These are phyloP conservation scores for Drosophila punjabiensis DNA, from an alignment of 1,140 invertebrate genomes.

Conservation along the genomic window DNA sequence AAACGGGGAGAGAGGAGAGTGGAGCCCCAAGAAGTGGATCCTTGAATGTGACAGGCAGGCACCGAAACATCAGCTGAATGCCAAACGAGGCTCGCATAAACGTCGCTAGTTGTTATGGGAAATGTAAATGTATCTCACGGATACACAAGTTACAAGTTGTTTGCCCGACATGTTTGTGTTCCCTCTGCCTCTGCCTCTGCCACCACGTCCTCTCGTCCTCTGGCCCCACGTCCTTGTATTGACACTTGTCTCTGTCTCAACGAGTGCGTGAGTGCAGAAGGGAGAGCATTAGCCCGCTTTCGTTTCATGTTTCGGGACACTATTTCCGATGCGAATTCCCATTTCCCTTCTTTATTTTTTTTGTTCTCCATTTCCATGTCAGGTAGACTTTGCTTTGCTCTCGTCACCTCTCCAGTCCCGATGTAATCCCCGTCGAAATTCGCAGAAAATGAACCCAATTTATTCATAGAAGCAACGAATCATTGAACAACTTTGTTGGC, in stretches of 20 bases:
- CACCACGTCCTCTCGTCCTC: background rate
- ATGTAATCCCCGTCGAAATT: slow-evolving; percentile 21
- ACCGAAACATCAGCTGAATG: slow-evolving; percentile 44
- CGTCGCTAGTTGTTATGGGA: slow-evolving; percentile 66
- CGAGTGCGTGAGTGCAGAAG: slow-evolving; percentile 27
- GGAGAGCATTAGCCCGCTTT: slow-evolving; percentile 22
- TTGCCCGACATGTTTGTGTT: slow-evolving; percentile 52
- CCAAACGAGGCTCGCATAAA: slow-evolving; percentile 56
- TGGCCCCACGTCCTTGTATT: slow-evolving; percentile 29
- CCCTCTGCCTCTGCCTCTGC: slow-evolving; percentile 4
- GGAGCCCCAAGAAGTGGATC: background rate
- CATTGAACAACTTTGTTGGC: slow-evolving; percentile 33
- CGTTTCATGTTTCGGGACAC: slow-evolving; percentile 38
- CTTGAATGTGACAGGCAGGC: slow-evolving; percentile 21
- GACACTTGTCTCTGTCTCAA: slow-evolving; percentile 48
- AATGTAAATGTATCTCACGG: slow-evolving; percentile 62
- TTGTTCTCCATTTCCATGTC: slow-evolving; percentile 27
- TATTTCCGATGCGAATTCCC: slow-evolving; percentile 43
- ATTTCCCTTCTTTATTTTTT: slow-evolving; percentile 29
- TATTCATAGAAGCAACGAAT: slow-evolving; percentile 41
- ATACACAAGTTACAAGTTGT: slow-evolving; percentile 68
- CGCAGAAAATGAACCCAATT: slow-evolving; percentile 43
- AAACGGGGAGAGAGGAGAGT: background rate
- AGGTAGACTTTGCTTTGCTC: slow-evolving; percentile 16
- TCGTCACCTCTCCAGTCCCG: background rate